Evolutionary conservation across 1,140 invertebrate genomes (phyloP), one percentile per base, ranked within the genome.

Genomic region (Magallana angulata): DNA sequence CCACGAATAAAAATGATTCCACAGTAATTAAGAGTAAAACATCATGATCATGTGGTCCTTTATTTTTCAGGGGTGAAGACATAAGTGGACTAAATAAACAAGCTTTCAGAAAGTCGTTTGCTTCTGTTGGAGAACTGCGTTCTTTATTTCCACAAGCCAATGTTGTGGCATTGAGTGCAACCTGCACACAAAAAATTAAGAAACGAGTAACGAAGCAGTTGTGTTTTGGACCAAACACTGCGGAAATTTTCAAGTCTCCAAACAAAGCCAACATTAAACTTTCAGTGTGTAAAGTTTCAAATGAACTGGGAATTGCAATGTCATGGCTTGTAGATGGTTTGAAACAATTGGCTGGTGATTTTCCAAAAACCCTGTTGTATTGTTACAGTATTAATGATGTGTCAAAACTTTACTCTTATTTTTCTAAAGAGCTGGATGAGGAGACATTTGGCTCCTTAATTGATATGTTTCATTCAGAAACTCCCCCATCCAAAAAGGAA

Each of bases 381-480:
- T 83, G 59, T 30, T 9, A 7, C 48, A 68, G 64, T 30, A 83
- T 83, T 60, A 83, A 56, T 30, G 82, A 83, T 83, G 82, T 83
- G 14, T 83, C 57, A 11, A 83, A 83, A 30, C 12, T 83, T 59
- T 60, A 83, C 57, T n/a, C 81, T 18, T 82, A 82, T 82, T n/a
- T 82, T n/a, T 12, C 11, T 12, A 56, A 57, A 82, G 81, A 82
- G 59, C 16, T 83, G 48, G 57, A 57, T 14, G 12, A 16, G 11
- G 9, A 16, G n/a, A 24, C 24, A 11, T 14, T 24, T 57, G 8
- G 9, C 18, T 68, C 64, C 18, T 24, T 24, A 9, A 30, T 83
- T 83, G 82, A 83, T 58, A 83, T 83, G 82, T 83, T 58, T 59
- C 82, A 83, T 56, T 83, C 82, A 24, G 82, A 83, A 83, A 83